Evolutionary conservation across 2,888 invertebrate genomes (phyloP).

Genomic region (Dicranocentrus wangi): DNA sequence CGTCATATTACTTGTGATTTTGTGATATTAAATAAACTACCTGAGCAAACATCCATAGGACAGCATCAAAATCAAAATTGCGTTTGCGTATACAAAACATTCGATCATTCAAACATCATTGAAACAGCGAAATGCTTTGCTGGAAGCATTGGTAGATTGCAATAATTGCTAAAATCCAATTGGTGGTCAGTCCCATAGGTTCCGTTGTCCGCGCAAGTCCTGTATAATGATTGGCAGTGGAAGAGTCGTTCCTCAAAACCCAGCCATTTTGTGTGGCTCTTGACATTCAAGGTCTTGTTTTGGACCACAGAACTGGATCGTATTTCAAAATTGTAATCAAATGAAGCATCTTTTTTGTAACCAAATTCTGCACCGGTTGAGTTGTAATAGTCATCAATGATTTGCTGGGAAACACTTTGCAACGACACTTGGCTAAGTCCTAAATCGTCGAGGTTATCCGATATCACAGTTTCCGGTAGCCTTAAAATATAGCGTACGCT

Average conservation of each 20-base stretch:
- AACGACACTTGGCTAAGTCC: constrained; percentile 12
- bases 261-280: not conserved
- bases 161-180: constrained; percentile 36
- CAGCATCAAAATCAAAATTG: too few relatives aligned
- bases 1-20: too few relatives aligned
- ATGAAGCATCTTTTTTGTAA: not conserved
- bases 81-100: too few relatives aligned
- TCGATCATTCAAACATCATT: too few relatives aligned
- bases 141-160: constrained; percentile 3
- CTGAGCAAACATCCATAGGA: too few relatives aligned
- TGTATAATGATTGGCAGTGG: constrained; percentile 15
- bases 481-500: not conserved
- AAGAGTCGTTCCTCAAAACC: constrained; percentile 2
- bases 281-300: not conserved
- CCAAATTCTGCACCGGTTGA: not conserved
- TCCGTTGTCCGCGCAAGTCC: not conserved
- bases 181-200: not conserved
- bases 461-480: constrained; percentile 18
- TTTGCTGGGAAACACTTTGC: constrained; percentile 25
- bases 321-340: constrained; percentile 13
- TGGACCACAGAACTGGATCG: not conserved
- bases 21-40: too few relatives aligned
- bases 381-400: constrained; percentile 27
- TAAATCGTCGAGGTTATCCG: constrained; percentile 18
- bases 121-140: too few relatives aligned